Conservation (phyloP, 2,113 vertebrate species). For the Lichenostomus cassidix region DNA sequence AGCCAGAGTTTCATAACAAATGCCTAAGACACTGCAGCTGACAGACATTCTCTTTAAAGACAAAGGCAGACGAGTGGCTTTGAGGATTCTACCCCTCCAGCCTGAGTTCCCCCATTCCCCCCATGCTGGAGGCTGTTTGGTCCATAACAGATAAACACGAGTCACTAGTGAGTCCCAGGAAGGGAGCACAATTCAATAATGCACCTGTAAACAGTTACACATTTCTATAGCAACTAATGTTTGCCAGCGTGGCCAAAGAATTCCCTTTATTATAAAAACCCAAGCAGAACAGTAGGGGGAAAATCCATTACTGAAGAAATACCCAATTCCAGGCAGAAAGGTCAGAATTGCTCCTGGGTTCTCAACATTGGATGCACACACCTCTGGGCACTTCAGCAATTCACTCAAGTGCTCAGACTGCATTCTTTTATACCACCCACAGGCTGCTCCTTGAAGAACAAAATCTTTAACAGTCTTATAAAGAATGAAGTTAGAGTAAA, state of each 20-base stretch:
- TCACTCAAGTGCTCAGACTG: neutral
- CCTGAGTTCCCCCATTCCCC: neutral
- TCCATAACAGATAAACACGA: neutral
- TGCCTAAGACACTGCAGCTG: neutral
- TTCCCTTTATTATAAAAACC: constrained; percentile 14
- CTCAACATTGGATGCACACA: neutral
- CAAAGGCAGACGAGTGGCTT: neutral
- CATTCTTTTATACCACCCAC: neutral
- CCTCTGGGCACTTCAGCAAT: neutral
- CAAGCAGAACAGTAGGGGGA: neutral
- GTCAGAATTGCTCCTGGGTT: neutral
- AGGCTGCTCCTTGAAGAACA: neutral
- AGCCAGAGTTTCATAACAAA: neutral
- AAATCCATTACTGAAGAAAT: constrained; percentile 12
- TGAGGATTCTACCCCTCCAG: neutral
- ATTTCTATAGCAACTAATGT: constrained; percentile 28
- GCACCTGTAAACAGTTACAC: constrained; percentile 9
- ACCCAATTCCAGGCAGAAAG: neutral
- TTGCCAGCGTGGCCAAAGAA: constrained; percentile 19
- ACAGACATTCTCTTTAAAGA: neutral
- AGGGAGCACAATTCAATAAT: neutral
- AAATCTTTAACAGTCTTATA: neutral
- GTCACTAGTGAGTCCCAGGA: neutral
- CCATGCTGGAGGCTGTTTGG: neutral
- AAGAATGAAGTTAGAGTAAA: neutral